These are phyloP conservation scores for Myrmecobius fasciatus DNA, from an alignment of 2,113 vertebrate species.

Conservation along the genomic window DNA sequence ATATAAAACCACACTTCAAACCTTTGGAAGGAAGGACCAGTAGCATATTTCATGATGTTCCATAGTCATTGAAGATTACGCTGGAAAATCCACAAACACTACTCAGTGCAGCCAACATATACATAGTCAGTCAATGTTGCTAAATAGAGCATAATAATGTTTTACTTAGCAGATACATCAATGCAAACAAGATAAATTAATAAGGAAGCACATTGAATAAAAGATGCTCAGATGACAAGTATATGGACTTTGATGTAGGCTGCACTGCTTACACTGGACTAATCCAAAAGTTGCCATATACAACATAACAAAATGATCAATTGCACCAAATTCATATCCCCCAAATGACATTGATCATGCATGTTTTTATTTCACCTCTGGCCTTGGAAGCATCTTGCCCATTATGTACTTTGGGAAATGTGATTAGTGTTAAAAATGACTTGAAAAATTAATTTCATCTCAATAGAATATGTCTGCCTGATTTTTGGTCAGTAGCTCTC, in stretches of 20 bases:
- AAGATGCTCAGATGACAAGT: background rate
- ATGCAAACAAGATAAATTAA: background rate
- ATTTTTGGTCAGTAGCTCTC: rapidly evolving
- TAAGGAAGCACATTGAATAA: constrained; percentile 4
- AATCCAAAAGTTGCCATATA: constrained; percentile 13
- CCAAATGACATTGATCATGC: background rate
- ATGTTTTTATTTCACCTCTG: background rate
- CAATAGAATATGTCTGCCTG: background rate
- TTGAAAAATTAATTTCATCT: background rate
- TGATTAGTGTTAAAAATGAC: background rate
- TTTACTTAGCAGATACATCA: background rate
- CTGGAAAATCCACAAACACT: background rate
- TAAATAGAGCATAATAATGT: background rate
- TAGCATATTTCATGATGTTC: background rate
- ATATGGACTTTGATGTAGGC: constrained; percentile 37
- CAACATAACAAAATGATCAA: background rate
- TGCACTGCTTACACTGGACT: background rate
- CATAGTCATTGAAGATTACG: background rate
- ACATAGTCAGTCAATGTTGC: background rate
- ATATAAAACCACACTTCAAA: background rate
- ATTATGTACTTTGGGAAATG: background rate
- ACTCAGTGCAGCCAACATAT: background rate
- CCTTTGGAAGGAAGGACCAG: background rate
- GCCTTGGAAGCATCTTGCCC: background rate
- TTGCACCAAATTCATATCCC: background rate